These are phyloP conservation scores for Lepidostoma basale DNA, from an alignment of 1,140 invertebrate species.

Conservation along the genomic window DNA sequence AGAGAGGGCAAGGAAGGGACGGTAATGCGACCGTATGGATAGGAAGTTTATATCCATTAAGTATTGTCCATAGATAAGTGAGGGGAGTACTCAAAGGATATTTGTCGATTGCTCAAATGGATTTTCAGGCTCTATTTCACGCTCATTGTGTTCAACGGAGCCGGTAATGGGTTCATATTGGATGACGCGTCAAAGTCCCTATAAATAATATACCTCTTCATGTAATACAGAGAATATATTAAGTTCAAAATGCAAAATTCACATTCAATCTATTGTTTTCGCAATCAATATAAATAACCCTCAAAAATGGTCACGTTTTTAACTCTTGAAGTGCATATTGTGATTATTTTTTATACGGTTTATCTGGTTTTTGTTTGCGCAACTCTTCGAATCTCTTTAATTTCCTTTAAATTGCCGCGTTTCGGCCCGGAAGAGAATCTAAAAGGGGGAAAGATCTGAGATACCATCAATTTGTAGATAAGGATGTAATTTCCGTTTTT, in stretches of 20 bases:
- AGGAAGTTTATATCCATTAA: slow-evolving; percentile 18
- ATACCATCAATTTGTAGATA: background rate
- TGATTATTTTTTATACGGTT: too few relatives aligned
- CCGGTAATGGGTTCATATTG: background rate
- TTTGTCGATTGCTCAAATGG: slow-evolving; percentile 11
- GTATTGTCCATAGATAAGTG: slow-evolving; percentile 7
- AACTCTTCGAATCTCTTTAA: too few relatives aligned
- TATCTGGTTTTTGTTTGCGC: too few relatives aligned
- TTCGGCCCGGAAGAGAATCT: background rate
- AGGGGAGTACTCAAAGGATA: slow-evolving; percentile 14
- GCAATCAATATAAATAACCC: too few relatives aligned
- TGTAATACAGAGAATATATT: too few relatives aligned
- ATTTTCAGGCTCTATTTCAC: slow-evolving; percentile 10
- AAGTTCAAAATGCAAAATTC: too few relatives aligned
- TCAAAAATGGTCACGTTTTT: too few relatives aligned
- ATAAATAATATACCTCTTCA: too few relatives aligned
- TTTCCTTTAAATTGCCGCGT: background rate
- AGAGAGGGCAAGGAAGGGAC: background rate
- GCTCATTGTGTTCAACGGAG: background rate
- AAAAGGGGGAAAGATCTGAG: slow-evolving; percentile 1
- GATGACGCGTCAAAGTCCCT: too few relatives aligned
- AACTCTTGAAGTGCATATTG: too few relatives aligned
- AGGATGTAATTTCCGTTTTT: slow-evolving; percentile 1
- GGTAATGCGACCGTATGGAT: slow-evolving; percentile 12
- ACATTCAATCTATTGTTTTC: too few relatives aligned